A percentile compares a stretch with the other conserved stretches of the same genome.
Evolutionary conservation across 2,888 invertebrate genomes (phyloP).

Genomic region (Sarcophaga subvicina): DNA sequence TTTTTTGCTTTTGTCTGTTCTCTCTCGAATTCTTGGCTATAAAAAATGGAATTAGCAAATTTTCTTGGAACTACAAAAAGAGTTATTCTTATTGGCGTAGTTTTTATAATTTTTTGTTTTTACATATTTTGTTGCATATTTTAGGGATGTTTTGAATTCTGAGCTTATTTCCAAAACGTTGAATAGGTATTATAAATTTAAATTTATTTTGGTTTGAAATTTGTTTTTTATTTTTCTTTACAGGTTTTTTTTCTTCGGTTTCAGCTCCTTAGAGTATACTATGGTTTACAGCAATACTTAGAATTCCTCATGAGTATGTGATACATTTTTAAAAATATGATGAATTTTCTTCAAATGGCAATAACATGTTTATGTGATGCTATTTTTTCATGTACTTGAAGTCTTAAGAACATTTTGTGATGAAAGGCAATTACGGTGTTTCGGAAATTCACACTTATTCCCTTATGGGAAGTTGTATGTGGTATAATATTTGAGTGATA

Average conservation of each 20-base stretch:
- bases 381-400: not conserved
- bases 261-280: constrained; percentile 29
- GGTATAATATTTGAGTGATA: not conserved
- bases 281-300: constrained; percentile 3
- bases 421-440: not conserved
- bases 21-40: not conserved
- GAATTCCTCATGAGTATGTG: not conserved
- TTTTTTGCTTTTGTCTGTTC: not conserved
- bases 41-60: too few species aligned
- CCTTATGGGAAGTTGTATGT: not conserved
- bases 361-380: not conserved
- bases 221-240: not conserved
- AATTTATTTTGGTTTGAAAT: not conserved
- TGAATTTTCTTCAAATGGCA: not conserved
- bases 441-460: not conserved
- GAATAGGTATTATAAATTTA: too few species aligned
- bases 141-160: not conserved
- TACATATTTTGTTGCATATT: not conserved
- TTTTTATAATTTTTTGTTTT: too few species aligned
- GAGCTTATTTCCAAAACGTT: too few species aligned
- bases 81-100: too few species aligned
- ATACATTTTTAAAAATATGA: constrained; percentile 6
- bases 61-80: too few species aligned
- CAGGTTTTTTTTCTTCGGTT: not conserved
- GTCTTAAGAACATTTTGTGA: not conserved